phyloP scores from a whole-genome alignment of 1,140 invertebrate species.

The Daktulosphaira vitifoliae region DNA sequence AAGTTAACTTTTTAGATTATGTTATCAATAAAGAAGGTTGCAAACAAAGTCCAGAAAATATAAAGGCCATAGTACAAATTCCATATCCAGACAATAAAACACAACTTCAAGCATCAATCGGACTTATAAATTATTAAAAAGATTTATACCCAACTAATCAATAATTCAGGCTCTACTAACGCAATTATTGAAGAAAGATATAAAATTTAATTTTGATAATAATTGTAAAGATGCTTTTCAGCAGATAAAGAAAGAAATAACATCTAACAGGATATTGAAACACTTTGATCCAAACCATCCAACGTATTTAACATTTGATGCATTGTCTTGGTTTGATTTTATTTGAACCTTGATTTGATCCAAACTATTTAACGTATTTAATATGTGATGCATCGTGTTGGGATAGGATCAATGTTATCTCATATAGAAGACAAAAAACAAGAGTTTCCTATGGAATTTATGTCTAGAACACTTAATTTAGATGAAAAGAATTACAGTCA shows the following conservation, averaged over 20 bases:
- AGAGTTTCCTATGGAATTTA: slow-evolving; percentile 46
- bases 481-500: no score
- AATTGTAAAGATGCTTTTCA: slow-evolving; percentile 42
- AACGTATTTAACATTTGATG: not conserved
- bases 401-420: slow-evolving; percentile 40
- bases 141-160: not conserved
- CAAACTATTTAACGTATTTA: no score
- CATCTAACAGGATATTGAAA: not conserved
- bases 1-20: not conserved
- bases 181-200: not conserved
- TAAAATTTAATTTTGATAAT: not conserved
- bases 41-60: not conserved
- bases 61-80: not conserved
- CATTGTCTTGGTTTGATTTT: no score
- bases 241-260: not conserved
- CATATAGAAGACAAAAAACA: slow-evolving; percentile 43
- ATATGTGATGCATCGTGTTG: not conserved
- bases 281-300: not conserved
- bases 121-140: not conserved
- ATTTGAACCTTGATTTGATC: no score
- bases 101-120: not conserved
- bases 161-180: not conserved
- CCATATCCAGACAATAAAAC: not conserved
- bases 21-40: no score
- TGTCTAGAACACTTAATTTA: slow-evolving; percentile 43